phyloP scores from a whole-genome alignment of 2,113 vertebrate species.

The Eidolon helvum region DNA sequence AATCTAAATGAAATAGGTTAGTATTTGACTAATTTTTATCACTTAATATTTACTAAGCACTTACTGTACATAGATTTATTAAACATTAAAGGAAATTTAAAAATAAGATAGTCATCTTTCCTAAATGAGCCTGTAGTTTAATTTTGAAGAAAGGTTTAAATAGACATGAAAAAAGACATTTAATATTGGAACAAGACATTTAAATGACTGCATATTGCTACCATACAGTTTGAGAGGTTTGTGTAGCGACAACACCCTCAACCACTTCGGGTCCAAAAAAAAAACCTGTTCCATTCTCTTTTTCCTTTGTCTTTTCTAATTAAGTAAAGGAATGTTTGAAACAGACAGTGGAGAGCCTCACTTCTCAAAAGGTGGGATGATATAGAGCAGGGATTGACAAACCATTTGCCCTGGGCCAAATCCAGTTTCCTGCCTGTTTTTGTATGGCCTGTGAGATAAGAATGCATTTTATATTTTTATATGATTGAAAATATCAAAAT shows the following conservation, averaged over 20 bases:
- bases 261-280: neutral
- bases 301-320: neutral
- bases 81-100: neutral
- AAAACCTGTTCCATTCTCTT: neutral
- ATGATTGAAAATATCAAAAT: neutral
- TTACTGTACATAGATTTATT: neutral
- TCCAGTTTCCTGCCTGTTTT: neutral
- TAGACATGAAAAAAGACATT: neutral
- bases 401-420: neutral
- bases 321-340: neutral
- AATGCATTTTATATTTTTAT: conserved; percentile 27
- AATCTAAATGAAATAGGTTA: neutral
- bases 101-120: neutral
- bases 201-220: neutral
- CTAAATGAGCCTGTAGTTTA: neutral
- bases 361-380: neutral
- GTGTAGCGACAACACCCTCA: neutral
- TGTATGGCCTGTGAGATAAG: neutral
- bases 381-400: neutral
- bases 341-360: neutral
- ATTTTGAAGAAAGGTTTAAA: neutral
- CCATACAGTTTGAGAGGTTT: neutral
- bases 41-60: neutral
- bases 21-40: neutral
- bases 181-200: neutral